phyloP scores from a whole-genome alignment of 2,113 vertebrate species.

The Canis aureus region DNA sequence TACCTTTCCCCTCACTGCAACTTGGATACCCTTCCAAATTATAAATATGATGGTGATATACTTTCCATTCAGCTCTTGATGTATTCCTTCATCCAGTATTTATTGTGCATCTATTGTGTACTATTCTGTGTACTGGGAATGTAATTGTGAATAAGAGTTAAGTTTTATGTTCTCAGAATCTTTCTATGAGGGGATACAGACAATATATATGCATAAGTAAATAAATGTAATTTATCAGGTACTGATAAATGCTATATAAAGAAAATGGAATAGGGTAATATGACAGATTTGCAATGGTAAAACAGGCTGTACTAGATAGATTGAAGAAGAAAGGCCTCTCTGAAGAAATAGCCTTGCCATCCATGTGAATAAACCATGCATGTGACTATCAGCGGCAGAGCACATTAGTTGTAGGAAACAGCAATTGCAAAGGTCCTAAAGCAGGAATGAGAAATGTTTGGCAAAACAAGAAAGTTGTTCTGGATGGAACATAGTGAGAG shows the following conservation, averaged over 20 bases:
- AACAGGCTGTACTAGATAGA: background rate
- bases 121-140: background rate
- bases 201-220: background rate
- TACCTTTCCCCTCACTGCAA: background rate
- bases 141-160: background rate
- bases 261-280: background rate
- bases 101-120: background rate
- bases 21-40: background rate
- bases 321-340: background rate
- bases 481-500: background rate
- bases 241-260: background rate
- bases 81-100: background rate
- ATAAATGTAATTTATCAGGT: background rate
- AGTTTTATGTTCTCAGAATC: background rate
- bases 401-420: background rate
- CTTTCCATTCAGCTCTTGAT: background rate
- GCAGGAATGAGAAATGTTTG: background rate
- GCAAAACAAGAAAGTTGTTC: background rate
- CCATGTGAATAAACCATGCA: background rate
- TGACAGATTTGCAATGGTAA: background rate
- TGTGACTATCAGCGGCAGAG: background rate
- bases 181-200: background rate
- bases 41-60: background rate
- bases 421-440: background rate
- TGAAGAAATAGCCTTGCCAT: background rate